These are phyloP conservation scores for Thalassophryne amazonica DNA, from an alignment of 2,797 vertebrate species.

Conservation along the genomic window DNA sequence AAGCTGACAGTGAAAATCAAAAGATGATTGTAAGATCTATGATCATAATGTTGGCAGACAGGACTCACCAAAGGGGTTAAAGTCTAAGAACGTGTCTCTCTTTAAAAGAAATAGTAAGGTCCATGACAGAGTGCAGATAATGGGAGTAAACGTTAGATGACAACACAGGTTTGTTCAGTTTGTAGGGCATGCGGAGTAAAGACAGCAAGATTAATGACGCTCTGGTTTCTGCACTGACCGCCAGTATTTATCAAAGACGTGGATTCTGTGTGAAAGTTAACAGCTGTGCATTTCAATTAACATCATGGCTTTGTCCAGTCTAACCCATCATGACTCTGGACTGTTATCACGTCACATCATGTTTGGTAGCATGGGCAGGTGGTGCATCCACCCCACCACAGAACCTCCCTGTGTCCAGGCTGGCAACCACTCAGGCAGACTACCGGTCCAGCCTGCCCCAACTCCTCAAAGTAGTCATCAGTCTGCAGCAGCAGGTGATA, in stretches of 20 bases:
- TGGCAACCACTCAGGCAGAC: no score
- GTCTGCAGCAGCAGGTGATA: background rate
- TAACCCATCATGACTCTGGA: no score
- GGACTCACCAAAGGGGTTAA: background rate
- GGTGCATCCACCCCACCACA: no score
- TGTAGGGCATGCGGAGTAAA: background rate
- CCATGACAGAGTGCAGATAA: constrained; percentile 2
- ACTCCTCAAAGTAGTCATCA: no score
- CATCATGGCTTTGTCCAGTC: no score
- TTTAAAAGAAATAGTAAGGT: background rate
- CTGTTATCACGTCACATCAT: no score
- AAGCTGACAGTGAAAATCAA: no score
- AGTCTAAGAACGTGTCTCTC: constrained; percentile 4
- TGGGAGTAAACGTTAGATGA: background rate
- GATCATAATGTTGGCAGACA: no score
- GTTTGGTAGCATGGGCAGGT: no score
- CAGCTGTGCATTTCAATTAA: background rate
- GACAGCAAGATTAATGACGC: background rate
- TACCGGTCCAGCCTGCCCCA: no score
- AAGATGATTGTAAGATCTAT: no score
- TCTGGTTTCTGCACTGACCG: background rate
- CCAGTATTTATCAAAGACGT: background rate
- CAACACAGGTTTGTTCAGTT: constrained; percentile 1
- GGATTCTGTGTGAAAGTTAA: background rate
- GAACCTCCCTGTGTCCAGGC: no score